Conservation (phyloP, 2,113 vertebrate species). For the Tetrax tetrax region DNA sequence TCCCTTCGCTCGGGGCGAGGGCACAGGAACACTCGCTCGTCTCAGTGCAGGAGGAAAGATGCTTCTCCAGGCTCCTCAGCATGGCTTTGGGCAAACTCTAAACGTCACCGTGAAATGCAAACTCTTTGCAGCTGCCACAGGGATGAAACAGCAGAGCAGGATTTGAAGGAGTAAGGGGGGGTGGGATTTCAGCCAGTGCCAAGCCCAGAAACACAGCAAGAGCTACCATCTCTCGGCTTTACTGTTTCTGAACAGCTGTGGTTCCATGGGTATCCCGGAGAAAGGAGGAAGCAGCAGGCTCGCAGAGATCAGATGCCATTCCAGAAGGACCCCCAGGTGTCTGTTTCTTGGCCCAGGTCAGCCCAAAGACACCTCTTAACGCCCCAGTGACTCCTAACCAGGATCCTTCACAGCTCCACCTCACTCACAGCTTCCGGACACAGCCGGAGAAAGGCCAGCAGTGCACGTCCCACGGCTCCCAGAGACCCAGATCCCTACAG, state of each 20-base stretch:
- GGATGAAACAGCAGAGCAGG: background rate
- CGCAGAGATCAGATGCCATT: background rate
- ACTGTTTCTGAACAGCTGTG: background rate
- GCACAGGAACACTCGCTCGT: fast-evolving
- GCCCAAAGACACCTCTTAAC: background rate
- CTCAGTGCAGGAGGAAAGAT: background rate
- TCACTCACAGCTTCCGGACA: background rate
- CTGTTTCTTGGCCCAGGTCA: background rate
- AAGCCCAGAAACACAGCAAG: background rate
- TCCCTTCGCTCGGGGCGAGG: fast-evolving
- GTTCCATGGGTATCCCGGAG: background rate
- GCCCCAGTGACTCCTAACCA: background rate
- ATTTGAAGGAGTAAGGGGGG: fast-evolving
- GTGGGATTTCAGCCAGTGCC: background rate
- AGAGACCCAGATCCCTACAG: fast-evolving
- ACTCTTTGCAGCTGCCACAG: background rate
- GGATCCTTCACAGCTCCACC: background rate
- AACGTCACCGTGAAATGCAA: background rate
- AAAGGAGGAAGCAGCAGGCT: background rate
- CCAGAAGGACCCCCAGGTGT: background rate
- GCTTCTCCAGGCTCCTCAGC: background rate
- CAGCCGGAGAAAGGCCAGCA: background rate
- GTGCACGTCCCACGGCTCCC: background rate
- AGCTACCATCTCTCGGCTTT: background rate
- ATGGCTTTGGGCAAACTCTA: background rate